A percentile compares a stretch with the other conserved stretches of the same genome.
These are phyloP conservation scores for Pomphorhynchus laevis DNA, from an alignment of 1,140 invertebrate genomes.

Conservation along the genomic window DNA sequence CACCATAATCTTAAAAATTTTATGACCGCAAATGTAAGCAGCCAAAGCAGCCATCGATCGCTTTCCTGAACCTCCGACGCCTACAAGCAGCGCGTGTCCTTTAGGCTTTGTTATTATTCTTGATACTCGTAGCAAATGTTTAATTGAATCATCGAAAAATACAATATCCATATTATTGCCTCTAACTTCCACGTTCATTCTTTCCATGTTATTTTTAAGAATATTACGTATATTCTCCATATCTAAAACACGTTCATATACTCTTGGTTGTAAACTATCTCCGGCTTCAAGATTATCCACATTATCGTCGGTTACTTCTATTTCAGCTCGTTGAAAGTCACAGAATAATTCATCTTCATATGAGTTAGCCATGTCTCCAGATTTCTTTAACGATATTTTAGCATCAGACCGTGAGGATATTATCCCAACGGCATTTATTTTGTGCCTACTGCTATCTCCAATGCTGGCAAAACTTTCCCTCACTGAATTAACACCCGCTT, in stretches of 20 bases:
- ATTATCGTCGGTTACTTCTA: conserved; percentile 75
- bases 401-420: too few relatives aligned
- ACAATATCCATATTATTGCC: conserved; percentile 23
- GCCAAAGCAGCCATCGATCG: conserved; percentile 34
- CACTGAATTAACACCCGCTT: conserved; percentile 16
- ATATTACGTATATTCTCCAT: conserved; percentile 37
- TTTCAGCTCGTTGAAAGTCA: conserved; percentile 38
- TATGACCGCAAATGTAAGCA: conserved; percentile 77
- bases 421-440: not conserved
- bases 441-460: conserved; percentile 2
- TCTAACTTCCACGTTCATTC: conserved; percentile 77
- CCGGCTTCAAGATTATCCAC: conserved; percentile 61
- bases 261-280: too few relatives aligned
- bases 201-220: conserved; percentile 54
- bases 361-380: too few relatives aligned
- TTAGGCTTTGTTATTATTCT: conserved; percentile 20
- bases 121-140: conserved; percentile 19
- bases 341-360: conserved; percentile 20
- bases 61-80: conserved; percentile 22
- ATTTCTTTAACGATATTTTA: too few relatives aligned
- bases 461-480: not conserved
- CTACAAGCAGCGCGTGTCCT: conserved; percentile 21
- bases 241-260: conserved; percentile 45
- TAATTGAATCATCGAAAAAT: conserved; percentile 21
- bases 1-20: conserved; percentile 69